Base-by-base conservation (phyloP, 2,888 invertebrate species). In the Octonoba sinensis region DNA sequence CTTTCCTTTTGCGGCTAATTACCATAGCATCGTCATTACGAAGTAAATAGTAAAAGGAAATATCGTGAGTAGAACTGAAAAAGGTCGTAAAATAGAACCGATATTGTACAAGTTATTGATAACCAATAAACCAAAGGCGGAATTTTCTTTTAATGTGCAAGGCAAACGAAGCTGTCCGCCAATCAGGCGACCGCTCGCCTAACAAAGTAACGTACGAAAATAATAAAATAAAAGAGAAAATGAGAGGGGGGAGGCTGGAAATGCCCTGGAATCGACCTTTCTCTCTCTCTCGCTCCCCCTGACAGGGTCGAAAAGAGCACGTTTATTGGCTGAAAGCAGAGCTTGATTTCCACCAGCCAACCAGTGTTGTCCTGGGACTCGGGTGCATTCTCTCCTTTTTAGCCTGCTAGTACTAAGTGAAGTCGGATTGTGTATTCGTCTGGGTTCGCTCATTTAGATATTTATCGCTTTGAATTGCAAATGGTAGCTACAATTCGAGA, bases 321-420 rank as follows among this genome's bases (percentile, higher is more conserved):
- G 78, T 78, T 78, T 72, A 78, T 78, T 78, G 78, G 78, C 59
- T 72, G 66, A 78, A 77, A 77, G 77, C 70, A 71, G 71, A 67
- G 78, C 72, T 78, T 78, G 78, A 78, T 78, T 78, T 78, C 78
- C 78, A 72, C 72, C 66, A 78, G 72, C 78, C 78, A 78, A 78
- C 78, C 78, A 78, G 78, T 78, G 71, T 72, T 72, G 66, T 57
- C 72, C 66, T 44, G 71, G 57, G 70, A 56, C 62, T 76, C 69
- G 67, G 76, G 69, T 70, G 65, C 77, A 70, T 71, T 71, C 71
- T 51, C 69, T 70, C 76, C 69, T 76, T 76, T 76, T 71, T 72
- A 66, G 66, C 72, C n/a, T 66, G 65, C 49, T 72, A 60, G 78
- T 72, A 78, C 72, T 78, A 78, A 78, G 78, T 78, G 78, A 78